These are phyloP conservation scores for Rhingia campestris DNA, from an alignment of 2,888 invertebrate species.

Conservation along the genomic window DNA sequence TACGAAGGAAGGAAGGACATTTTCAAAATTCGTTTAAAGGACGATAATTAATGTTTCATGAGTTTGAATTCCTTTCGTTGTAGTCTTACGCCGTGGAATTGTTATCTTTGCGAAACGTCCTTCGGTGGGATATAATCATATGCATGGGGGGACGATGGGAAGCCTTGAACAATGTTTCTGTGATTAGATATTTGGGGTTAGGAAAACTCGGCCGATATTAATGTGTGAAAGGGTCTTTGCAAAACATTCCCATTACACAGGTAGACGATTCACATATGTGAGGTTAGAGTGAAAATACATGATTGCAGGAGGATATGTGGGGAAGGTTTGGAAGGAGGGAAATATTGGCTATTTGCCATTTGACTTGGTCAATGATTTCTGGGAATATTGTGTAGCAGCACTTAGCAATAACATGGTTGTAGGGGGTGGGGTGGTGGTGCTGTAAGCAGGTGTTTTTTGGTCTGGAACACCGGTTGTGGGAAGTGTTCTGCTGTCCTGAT, in stretches of 20 bases:
- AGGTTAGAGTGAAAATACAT: constrained; percentile 33
- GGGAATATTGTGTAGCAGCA: constrained; percentile 15
- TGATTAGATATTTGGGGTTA: constrained; percentile 62
- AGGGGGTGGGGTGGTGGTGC: not conserved
- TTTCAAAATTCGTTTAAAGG: constrained; percentile 22
- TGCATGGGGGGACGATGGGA: not conserved
- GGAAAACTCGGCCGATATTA: constrained; percentile 13
- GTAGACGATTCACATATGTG: constrained; percentile 12
- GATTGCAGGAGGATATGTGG: not conserved
- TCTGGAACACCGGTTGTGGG: not conserved
- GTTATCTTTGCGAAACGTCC: not conserved
- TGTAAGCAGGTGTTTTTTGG: constrained; percentile 1
- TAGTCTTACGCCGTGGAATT: too few relatives aligned
- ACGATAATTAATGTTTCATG: not conserved
- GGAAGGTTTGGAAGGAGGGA: not conserved
- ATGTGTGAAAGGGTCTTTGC: constrained; percentile 4
- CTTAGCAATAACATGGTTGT: constrained; percentile 2
- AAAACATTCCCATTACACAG: constrained; percentile 11
- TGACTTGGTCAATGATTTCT: constrained; percentile 21
- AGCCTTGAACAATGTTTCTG: constrained; percentile 30
- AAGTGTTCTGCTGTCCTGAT: not conserved
- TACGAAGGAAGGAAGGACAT: not conserved
- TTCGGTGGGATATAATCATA: constrained; percentile 16
- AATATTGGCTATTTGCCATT: constrained; percentile 35
- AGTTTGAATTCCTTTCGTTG: too few relatives aligned